phyloP scores from a whole-genome alignment of 1,140 invertebrate species.

The Melitaea cinxia region DNA sequence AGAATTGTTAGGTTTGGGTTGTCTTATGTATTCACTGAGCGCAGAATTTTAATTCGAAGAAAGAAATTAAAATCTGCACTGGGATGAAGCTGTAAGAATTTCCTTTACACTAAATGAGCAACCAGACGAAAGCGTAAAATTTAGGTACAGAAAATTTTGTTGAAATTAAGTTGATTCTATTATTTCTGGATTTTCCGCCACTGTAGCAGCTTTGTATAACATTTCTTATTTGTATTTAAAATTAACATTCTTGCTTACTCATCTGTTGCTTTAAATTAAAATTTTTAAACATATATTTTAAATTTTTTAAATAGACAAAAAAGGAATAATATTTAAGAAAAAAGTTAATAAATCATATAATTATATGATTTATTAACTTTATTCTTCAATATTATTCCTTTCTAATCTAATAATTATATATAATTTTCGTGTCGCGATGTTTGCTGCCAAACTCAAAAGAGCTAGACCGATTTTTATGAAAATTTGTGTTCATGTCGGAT shows the following conservation, averaged over 20 bases:
- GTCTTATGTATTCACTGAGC: slow-evolving; percentile 60
- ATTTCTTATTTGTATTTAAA: slow-evolving; percentile 15
- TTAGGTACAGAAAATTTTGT: slow-evolving; percentile 44
- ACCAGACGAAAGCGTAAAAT: slow-evolving; percentile 47
- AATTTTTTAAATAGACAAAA: too few relatives aligned
- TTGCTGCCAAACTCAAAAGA: too few relatives aligned
- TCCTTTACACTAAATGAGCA: slow-evolving; percentile 48
- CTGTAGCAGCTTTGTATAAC: slow-evolving; percentile 23
- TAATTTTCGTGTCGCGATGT: too few relatives aligned
- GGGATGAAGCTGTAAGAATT: slow-evolving; percentile 53
- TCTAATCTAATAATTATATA: too few relatives aligned
- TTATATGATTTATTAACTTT: too few relatives aligned
- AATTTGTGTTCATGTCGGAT: too few relatives aligned
- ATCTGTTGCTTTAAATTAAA: background rate
- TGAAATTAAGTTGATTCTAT: slow-evolving; percentile 44
- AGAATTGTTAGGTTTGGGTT: slow-evolving; percentile 50
- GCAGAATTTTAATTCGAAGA: slow-evolving; percentile 64
- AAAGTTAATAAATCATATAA: too few relatives aligned
- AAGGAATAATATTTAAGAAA: too few relatives aligned
- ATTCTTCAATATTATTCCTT: too few relatives aligned
- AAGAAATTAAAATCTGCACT: slow-evolving; percentile 66
- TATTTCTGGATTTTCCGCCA: slow-evolving; percentile 40
- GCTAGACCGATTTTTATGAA: too few relatives aligned
- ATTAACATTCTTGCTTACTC: slow-evolving; percentile 6
- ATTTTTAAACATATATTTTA: too few relatives aligned